Evolutionary conservation across 1,140 invertebrate genomes (phyloP), one percentile per base, ranked within the genome.

Genomic region (Drusus annulatus): DNA sequence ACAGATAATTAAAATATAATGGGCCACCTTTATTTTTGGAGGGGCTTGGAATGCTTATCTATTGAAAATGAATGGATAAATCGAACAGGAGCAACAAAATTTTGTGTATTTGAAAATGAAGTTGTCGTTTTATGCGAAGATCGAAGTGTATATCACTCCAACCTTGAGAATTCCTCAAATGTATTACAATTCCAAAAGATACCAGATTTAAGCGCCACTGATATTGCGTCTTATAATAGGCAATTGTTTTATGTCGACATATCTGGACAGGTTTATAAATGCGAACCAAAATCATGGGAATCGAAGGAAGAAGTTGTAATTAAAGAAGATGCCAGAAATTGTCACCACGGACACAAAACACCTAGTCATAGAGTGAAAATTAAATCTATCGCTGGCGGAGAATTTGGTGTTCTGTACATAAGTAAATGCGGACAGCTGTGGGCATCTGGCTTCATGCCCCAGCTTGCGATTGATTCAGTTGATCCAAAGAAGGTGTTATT

Each of bases 351-450:
- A 17, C 91, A 91, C 84, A 92, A 90, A 85, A 91, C 91, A 81
- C 90, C 90, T 31, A 93, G 90, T 85, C 91, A 89, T 80, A 90
- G 91, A 86, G 89, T 92, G 17, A 93, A 91, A 86, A 90, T 94
- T 51, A 91, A 91, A 84, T 90, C 90, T 83, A 87, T 94, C 78
- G 90, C 91, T 8, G 90, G 91, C 58, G 92, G 89, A 83, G 91
- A 92, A 83, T 91, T 90, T 85, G 91, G 92, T 7, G 87, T 91
- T 76, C 87, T 94, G 7, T 94, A 93, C 87, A 90, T 94, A 23
- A 93, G 93, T 45, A 92, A 93, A 83, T 91, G 88, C 87, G 93
- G 93, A 21, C 92, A 95, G 79, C 86, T 96, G 10, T 95, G 94
- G 94, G 93, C 92, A 0, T 93, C 91, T 83, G 95, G 95, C 56